Percentiles rank a stretch among this genome's conserved stretches.
Evolutionary conservation across 2,888 invertebrate species (phyloP).

Genomic region (Phrixothrix hirtus): DNA sequence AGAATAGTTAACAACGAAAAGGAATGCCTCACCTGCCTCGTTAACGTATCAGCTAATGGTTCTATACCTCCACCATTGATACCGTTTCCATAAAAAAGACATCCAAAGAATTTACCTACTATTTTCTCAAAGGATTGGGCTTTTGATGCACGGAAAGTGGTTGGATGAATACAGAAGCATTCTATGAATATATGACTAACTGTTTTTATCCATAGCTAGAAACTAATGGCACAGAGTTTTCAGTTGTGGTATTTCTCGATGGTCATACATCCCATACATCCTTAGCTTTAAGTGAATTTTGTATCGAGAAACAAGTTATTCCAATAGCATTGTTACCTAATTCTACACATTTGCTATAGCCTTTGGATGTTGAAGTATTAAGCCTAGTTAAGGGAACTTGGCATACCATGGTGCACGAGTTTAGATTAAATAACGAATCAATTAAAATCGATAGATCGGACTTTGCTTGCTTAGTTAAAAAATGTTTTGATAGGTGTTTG

Average conservation of each 20-base stretch:
- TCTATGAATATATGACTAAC: slow-evolving; percentile 33
- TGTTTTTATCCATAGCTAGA: too few relatives aligned
- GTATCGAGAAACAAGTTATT: slow-evolving; percentile 46
- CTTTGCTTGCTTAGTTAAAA: slow-evolving; percentile 40
- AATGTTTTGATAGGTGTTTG: slow-evolving; percentile 29
- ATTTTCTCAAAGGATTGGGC: too few relatives aligned
- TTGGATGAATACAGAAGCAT: slow-evolving; percentile 37
- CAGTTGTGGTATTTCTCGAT: slow-evolving; percentile 51
- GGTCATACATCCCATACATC: too few relatives aligned
- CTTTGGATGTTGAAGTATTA: slow-evolving; percentile 50
- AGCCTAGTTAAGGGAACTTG: slow-evolving; percentile 44
- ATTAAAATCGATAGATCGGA: slow-evolving; percentile 36
- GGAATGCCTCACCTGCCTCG: slow-evolving; percentile 39
- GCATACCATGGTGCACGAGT: slow-evolving; percentile 39
- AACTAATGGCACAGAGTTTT: slow-evolving; percentile 42
- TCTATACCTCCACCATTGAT: too few relatives aligned
- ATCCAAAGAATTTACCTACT: too few relatives aligned
- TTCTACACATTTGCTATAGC: slow-evolving; percentile 50
- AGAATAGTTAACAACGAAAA: slow-evolving; percentile 39
- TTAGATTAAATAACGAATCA: slow-evolving; percentile 33
- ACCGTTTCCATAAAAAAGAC: too few relatives aligned
- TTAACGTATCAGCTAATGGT: too few relatives aligned
- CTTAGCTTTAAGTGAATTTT: slow-evolving; percentile 50
- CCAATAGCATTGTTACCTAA: slow-evolving; percentile 48
- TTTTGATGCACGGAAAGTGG: slow-evolving; percentile 32